Base-by-base conservation (phyloP, 2,797 vertebrate species). In the Spheniscus humboldti region DNA sequence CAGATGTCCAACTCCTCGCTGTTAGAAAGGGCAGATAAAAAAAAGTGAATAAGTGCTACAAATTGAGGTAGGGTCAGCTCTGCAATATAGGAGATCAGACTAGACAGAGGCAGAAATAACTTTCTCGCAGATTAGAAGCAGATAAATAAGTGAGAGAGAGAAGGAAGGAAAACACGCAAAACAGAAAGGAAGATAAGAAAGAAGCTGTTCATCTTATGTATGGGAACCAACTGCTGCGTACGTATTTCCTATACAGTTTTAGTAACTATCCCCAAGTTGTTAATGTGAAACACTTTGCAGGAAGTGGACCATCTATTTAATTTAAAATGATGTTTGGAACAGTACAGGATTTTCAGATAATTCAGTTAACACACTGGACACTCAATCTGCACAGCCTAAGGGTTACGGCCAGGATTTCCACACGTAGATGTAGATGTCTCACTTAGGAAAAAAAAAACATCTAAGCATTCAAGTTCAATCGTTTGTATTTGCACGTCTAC, bases 101-200 rank as follows among this genome's bases (percentile, higher is more conserved):
- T 60, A 91, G 88, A 92, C 67, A 87, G 93, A 97, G 74, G 73
- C 78, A 95, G 75, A 95, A 92, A 96, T 92, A 85, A 93, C 96
- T 94, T 96, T 96, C 82, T 94, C 60, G 8, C 85, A 91, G 96
- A 98, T 97, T 93, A 96, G 95, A 97, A 96, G 86, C 94, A 97
- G 95, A 97, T 97, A 97, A 93, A 63, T 33, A 30, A 62, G 25
- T 24, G 35, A 73, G 62, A 83, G 47, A 63, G 75, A 68, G 52
- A 82, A 92, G 52, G 52, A 92, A 96, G 88, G 43, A 73, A 97
- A 93, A 63, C 67, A 94, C 31, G 15, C 91, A 96, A 69, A 45
- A 78, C 48, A 85, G 77, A 95, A 77, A 84, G 30, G 50, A 71
- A 94, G 94, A 90, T 94, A 95, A 95, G 94, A 91, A 93, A 95